phyloP scores from a whole-genome alignment of 2,888 invertebrate genomes.

The Spicauda simplicius region DNA sequence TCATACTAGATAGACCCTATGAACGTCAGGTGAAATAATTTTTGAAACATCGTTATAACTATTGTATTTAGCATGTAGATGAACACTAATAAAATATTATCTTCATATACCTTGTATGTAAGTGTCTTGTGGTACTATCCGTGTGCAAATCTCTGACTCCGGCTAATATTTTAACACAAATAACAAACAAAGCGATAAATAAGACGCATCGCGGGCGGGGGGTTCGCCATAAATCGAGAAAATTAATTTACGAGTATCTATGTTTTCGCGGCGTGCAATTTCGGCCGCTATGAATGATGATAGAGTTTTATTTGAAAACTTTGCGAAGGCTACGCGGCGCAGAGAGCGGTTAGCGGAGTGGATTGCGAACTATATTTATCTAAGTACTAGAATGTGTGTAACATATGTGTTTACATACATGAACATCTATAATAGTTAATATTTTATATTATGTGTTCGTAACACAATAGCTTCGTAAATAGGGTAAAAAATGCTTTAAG shows the following conservation, averaged over 20 bases:
- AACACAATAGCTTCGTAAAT: no score
- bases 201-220: slow-evolving; percentile 11
- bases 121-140: not conserved
- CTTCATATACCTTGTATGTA: not conserved
- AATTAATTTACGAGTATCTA: slow-evolving; percentile 43
- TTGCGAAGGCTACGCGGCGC: slow-evolving; percentile 6
- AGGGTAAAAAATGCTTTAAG: no score
- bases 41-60: no score
- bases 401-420: no score
- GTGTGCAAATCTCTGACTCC: not conserved
- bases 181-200: slow-evolving; percentile 35
- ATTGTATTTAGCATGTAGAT: not conserved
- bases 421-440: no score
- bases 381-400: no score
- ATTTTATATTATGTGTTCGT: no score
- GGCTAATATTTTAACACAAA: slow-evolving; percentile 13
- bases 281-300: slow-evolving; percentile 41
- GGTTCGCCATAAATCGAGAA: slow-evolving; percentile 39
- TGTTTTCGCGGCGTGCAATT: slow-evolving; percentile 40
- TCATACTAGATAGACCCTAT: no score
- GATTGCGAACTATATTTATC: no score
- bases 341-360: slow-evolving; percentile 10
- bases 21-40: no score
- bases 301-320: slow-evolving; percentile 44
- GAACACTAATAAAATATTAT: not conserved